A percentile compares a stretch with the other conserved stretches of the same genome.
Evolutionary conservation across 1,140 invertebrate genomes (phyloP).

Genomic region (Pomacea maculata): DNA sequence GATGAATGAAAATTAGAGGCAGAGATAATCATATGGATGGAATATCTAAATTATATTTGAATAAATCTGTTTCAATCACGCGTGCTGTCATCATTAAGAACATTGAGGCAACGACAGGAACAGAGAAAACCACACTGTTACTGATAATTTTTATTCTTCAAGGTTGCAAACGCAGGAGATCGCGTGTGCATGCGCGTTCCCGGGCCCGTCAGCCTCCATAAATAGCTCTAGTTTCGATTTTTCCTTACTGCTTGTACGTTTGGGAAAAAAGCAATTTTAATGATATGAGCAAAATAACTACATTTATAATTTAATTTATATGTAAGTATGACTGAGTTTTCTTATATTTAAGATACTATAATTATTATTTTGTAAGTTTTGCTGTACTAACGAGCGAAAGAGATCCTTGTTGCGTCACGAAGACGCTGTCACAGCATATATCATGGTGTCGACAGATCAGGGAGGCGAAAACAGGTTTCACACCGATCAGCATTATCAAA

Average conservation of each 20-base stretch:
- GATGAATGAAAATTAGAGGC: constrained; percentile 36
- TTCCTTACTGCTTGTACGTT: background rate
- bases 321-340: no score
- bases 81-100: background rate
- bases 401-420: no score
- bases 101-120: background rate
- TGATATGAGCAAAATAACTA: no score
- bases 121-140: constrained; percentile 4
- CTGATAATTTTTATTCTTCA: background rate
- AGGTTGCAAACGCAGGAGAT: background rate
- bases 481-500: no score
- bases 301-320: no score
- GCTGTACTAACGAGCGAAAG: no score
- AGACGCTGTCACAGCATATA: no score
- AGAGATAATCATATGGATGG: constrained; percentile 23
- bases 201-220: constrained; percentile 16
- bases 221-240: constrained; percentile 26
- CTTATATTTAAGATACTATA: no score
- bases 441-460: no score
- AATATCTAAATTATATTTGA: constrained; percentile 19
- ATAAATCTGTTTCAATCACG: constrained; percentile 7
- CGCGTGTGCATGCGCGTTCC: constrained; percentile 12
- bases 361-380: no score
- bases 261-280: no score
- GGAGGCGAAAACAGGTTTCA: no score